Evolutionary conservation across 2,113 vertebrate species (phyloP), one percentile per base, ranked within the genome.

Genomic region (Xyrauchen texanus): DNA sequence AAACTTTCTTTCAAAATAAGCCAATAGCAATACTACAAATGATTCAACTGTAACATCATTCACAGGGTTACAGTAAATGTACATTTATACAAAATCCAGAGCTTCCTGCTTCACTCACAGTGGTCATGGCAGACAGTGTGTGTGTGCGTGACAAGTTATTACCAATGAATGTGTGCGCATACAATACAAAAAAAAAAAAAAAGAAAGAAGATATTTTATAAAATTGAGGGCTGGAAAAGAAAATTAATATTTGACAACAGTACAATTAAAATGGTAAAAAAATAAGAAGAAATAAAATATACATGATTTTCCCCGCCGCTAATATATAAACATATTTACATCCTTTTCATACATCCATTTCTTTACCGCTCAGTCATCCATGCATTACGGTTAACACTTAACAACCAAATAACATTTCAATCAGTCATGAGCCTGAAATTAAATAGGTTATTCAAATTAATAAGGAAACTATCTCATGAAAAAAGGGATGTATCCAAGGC

Each of bases 51-150:
- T 83, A 83, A 87, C 85, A 84, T 88, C 77, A 82, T 88, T 86
- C 84, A 90, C 88, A 88, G 74, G 86, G 85, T 78, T 81, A 84
- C 84, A 86, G 87, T 85, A 83, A 88, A 86, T 88, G 77, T 88
- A 88, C 86, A 90, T 90, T 88, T 89, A 83, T 90, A 89, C 86
- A 91, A 78, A 85, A 86, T 85, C 81, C 82, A 84, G 75, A 82
- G 84, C 63, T 34, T 34, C 21, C 21, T 34, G 21, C 21, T 84
- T 85, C 68, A 66, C 69, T 86, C 86, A 90, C 86, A 86, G 87
- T 87, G 87, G 82, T 82, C 69, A 84, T 82, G 78, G 57, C 70
- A 61, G 70, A 78, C 75, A 77, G 53, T 68, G 71, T 73, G 72
- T 84, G 60, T 34, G 21, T 55, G 58, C 11, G 79, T 51, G 62